Conservation (phyloP, 2,888 invertebrate species). For the Chloroclysta siterata region DNA sequence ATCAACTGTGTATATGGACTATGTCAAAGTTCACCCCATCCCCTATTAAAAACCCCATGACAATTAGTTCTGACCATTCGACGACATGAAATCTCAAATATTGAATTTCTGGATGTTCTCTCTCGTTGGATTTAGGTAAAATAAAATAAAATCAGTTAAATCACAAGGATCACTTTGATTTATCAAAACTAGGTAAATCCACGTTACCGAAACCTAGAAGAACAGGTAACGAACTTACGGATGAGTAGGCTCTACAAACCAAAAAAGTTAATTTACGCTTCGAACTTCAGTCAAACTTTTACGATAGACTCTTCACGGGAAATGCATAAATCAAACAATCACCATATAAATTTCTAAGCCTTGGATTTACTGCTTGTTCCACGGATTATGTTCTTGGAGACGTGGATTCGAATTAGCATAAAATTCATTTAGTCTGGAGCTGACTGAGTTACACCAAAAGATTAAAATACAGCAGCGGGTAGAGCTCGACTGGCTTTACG, state of each 20-base stretch:
- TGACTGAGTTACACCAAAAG: conserved; percentile 26
- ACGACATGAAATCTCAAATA: too few relatives aligned
- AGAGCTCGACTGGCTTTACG: conserved; percentile 29
- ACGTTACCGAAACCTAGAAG: too few relatives aligned
- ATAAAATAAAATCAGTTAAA: too few relatives aligned
- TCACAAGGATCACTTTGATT: too few relatives aligned
- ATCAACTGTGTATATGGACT: too few relatives aligned
- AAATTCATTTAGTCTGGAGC: conserved; percentile 38
- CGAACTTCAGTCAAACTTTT: conserved; percentile 10
- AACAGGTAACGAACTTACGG: too few relatives aligned
- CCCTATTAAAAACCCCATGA: too few relatives aligned
- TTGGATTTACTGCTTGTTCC: conserved; percentile 20
- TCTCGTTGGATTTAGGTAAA: too few relatives aligned
- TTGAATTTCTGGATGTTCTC: too few relatives aligned
- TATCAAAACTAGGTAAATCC: too few relatives aligned
- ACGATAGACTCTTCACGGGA: not conserved
- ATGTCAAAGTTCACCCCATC: too few relatives aligned
- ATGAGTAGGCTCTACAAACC: not conserved
- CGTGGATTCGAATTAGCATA: conserved; percentile 35
- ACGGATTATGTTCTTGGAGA: conserved; percentile 24
- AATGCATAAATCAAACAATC: conserved; percentile 17
- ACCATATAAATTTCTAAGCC: conserved; percentile 24
- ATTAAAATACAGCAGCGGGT: conserved; percentile 33
- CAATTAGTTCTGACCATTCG: too few relatives aligned
- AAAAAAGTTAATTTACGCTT: not conserved